These are phyloP conservation scores for Electrona antarctica DNA, from an alignment of 2,113 vertebrate species.

Conservation along the genomic window DNA sequence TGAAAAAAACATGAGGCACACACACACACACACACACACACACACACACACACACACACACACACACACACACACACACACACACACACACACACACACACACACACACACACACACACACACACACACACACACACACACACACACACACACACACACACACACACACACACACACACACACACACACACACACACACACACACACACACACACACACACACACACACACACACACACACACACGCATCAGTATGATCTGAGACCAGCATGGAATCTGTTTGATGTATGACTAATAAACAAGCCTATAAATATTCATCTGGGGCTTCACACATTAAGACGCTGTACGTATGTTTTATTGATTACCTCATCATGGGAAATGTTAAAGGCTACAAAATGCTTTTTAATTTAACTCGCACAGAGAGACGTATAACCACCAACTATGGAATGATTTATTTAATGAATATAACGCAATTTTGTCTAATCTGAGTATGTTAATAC, in stretches of 20 bases:
- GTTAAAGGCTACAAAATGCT: conserved; percentile 38
- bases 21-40: not conserved
- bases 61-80: conserved; percentile 10
- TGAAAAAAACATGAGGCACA: conserved; percentile 70
- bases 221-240: no score
- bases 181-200: not conserved
- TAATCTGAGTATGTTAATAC: no score
- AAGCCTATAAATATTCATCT: conserved; percentile 49
- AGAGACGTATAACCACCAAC: no score
- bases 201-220: no score
- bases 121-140: no score
- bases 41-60: not conserved
- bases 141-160: no score
- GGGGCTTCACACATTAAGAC: conserved; percentile 33
- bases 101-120: not conserved
- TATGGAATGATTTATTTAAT: no score
- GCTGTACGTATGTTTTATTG: conserved; percentile 52
- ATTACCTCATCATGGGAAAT: conserved; percentile 51
- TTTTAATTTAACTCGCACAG: conserved; percentile 39
- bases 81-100: conserved; percentile 2
- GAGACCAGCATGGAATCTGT: conserved; percentile 10
- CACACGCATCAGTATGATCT: not conserved
- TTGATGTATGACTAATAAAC: conserved; percentile 33
- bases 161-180: conserved; percentile 12
- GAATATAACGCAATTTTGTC: no score